A percentile compares a stretch with the other conserved stretches of the same genome.
Conservation (phyloP, 2,888 invertebrate genomes). For the Dicycla oo region DNA sequence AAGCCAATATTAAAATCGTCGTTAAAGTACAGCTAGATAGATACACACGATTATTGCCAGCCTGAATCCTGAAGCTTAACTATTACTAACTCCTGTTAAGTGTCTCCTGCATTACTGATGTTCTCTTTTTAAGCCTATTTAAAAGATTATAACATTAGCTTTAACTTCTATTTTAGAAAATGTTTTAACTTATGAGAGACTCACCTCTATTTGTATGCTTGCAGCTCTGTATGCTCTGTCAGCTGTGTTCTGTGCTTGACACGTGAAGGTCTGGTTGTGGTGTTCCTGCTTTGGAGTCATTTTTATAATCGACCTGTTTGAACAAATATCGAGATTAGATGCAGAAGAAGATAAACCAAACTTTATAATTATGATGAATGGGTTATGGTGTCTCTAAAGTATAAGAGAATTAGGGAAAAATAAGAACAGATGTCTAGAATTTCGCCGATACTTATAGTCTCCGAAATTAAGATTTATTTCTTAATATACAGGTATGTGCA, state of each 20-base stretch:
- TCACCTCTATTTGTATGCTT: slow-evolving; percentile 95
- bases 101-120: neutral
- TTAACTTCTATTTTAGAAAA: neutral
- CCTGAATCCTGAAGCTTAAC: no score
- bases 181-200: slow-evolving; percentile 49
- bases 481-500: no score
- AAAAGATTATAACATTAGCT: neutral
- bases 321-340: slow-evolving; percentile 3
- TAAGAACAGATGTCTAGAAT: no score
- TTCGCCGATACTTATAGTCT: no score
- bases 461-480: no score
- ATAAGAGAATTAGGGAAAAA: no score
- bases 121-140: neutral
- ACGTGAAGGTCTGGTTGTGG: slow-evolving; percentile 97
- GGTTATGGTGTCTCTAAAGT: no score
- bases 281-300: slow-evolving; percentile 96
- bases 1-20: neutral
- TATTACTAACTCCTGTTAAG: no score
- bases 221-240: slow-evolving; percentile 95
- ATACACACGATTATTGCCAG: neutral
- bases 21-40: neutral
- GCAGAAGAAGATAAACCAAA: no score
- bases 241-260: slow-evolving; percentile 97
- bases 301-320: slow-evolving; percentile 93
- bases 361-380: no score